A percentile compares a stretch with the other conserved stretches of the same genome.
phyloP scores from a whole-genome alignment of 2,797 vertebrate genomes.

The Acomys russatus region DNA sequence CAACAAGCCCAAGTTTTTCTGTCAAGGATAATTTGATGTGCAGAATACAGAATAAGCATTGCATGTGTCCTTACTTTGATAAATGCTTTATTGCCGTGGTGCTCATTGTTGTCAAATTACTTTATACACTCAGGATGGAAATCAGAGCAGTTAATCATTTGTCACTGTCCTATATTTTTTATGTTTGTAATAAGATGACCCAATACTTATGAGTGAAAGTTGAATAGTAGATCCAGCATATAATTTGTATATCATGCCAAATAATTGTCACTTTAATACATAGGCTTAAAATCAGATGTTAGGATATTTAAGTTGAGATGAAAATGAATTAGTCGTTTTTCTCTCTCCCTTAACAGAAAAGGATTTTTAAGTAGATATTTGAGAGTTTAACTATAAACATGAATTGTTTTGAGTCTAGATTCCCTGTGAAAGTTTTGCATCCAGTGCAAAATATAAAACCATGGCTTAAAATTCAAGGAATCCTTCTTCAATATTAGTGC shows the following conservation, averaged over 20 bases:
- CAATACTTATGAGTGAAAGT: slow-evolving; percentile 43
- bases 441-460: slow-evolving; percentile 39
- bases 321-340: slow-evolving; percentile 47
- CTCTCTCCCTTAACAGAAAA: slow-evolving; percentile 27
- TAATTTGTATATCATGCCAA: slow-evolving; percentile 67
- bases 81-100: slow-evolving; percentile 68
- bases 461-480: not conserved
- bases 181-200: slow-evolving; percentile 72
- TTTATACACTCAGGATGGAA: slow-evolving; percentile 80
- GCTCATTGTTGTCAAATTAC: slow-evolving; percentile 82
- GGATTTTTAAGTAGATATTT: slow-evolving; percentile 27
- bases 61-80: slow-evolving; percentile 79
- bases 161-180: slow-evolving; percentile 75
- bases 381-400: slow-evolving; percentile 1
- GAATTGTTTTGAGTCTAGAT: slow-evolving; percentile 1
- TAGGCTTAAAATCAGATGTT: slow-evolving; percentile 59
- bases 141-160: slow-evolving; percentile 80
- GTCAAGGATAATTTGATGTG: slow-evolving; percentile 71
- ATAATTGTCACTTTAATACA: slow-evolving; percentile 53
- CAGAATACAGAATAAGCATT: slow-evolving; percentile 74
- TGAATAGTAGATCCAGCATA: slow-evolving; percentile 41
- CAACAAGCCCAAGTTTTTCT: slow-evolving; percentile 68
- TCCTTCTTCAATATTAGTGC: slow-evolving; percentile 37
- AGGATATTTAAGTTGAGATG: slow-evolving; percentile 33
- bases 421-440: slow-evolving; percentile 34